Evolutionary conservation across 2,888 invertebrate species (phyloP), one percentile per base, ranked within the genome.

Genomic region (Acronicta alni): DNA sequence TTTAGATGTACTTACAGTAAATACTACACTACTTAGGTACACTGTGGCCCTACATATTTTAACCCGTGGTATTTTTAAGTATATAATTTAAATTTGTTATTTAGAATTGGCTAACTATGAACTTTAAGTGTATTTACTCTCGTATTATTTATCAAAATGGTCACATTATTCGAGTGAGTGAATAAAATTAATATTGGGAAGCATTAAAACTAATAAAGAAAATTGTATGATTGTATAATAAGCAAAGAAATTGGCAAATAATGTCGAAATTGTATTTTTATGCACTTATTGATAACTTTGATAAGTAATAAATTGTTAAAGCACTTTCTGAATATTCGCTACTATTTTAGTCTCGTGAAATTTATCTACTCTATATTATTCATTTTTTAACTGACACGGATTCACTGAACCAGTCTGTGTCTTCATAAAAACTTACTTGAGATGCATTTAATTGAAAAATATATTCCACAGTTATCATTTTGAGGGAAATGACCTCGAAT

Each of bases 231-330:
- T 54, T 55, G 53, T 65, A 54, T 53, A 63, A 6, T 49, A 56
- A 58, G 57, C 74, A 76, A 84, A 72, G 80, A 79, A 82, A 83
- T 85, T 84, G 82, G 81, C 70, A 63, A 75, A 75, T 64, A 72
- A 73, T 57, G 71, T 72, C 63, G 59, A 79, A 78, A 80, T 72
- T 81, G 80, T 82, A 83, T 83, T 83, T 85, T 81, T 80, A 75
- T 83, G 86, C 86, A 86, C 86, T 75, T 67, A 67, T 75, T 79
- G 66, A 76, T 80, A 77, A 75, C 62, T 72, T 75, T 66, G 54
- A 58, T 71, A 76, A 58, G 48, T 66, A 67, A 79, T 77, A 59
- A 77, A 78, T 76, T 79, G 77, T 82, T 77, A 62, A 73, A 54
- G 81, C 83, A 81, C 82, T 75, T 79, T 75, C 74, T 64, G 38